phyloP scores from a whole-genome alignment of 1,140 invertebrate genomes.

The Cotesia glomerata region DNA sequence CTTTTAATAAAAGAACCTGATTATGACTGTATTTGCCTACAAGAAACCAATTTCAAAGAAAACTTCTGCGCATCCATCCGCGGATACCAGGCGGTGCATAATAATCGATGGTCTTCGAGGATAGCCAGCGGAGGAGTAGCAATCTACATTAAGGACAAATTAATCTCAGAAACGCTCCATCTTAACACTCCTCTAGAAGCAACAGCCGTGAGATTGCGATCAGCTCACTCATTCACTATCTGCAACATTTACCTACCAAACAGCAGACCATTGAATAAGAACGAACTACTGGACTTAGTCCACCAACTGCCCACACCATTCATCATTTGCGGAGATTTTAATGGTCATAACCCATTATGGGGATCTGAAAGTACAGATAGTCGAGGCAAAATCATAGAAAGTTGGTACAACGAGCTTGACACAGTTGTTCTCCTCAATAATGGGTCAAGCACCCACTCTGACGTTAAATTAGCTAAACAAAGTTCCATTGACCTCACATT shows the following conservation, averaged over 20 bases:
- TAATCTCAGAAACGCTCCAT: conserved; percentile 33
- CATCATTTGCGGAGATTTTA: conserved; percentile 45
- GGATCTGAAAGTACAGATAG: conserved; percentile 40
- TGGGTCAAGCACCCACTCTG: conserved; percentile 38
- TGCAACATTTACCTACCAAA: conserved; percentile 44
- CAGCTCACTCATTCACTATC: conserved; percentile 35
- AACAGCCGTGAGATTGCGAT: conserved; percentile 36
- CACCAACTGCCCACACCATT: conserved; percentile 44
- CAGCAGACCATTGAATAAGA: conserved; percentile 25
- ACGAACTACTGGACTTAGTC: conserved; percentile 37
- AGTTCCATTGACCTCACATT: conserved; percentile 43
- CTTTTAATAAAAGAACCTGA: neutral
- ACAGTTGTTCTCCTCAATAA: conserved; percentile 35
- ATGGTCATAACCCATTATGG: conserved; percentile 44
- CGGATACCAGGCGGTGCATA: conserved; percentile 37
- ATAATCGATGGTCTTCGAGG: conserved; percentile 31
- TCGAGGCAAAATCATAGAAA: conserved; percentile 41
- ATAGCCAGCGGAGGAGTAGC: conserved; percentile 42
- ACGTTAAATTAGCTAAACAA: conserved; percentile 31
- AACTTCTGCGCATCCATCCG: conserved; percentile 29
- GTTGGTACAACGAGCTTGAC: conserved; percentile 30
- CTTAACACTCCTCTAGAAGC: conserved; percentile 38
- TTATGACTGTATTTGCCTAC: conserved; percentile 27
- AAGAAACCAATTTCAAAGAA: conserved; percentile 43
- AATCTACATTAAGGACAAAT: conserved; percentile 38